Evolutionary conservation across 2,888 invertebrate species (phyloP).

Genomic region (Fragum sueziense): DNA sequence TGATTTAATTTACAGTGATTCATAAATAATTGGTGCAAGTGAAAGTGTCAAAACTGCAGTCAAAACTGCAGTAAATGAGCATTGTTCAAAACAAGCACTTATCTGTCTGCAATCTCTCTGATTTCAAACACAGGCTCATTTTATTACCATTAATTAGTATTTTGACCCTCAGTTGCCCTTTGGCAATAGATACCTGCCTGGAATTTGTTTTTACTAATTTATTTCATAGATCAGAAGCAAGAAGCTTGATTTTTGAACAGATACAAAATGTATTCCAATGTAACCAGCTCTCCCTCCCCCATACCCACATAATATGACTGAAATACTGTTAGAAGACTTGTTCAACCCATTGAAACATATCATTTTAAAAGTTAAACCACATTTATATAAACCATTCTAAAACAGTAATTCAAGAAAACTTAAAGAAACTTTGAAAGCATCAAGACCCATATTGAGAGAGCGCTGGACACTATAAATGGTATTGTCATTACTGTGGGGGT

Average conservation of each 20-base stretch:
- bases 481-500: slow-evolving; percentile 14
- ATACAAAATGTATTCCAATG: no score
- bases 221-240: no score
- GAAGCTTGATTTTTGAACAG: no score
- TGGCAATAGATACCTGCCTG: no score
- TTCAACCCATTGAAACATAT: no score
- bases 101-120: neutral
- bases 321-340: no score
- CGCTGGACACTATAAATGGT: slow-evolving; percentile 5
- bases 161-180: no score
- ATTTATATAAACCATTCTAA: no score
- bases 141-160: neutral
- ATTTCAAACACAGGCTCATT: neutral
- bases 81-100: neutral
- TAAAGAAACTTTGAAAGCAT: neutral
- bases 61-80: neutral
- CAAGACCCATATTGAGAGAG: neutral
- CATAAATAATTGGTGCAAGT: slow-evolving; percentile 9
- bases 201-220: no score
- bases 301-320: no score
- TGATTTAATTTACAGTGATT: neutral
- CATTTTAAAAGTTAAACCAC: no score
- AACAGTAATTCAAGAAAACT: neutral
- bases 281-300: no score
- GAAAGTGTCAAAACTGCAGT: neutral